Evolutionary conservation across 2,888 invertebrate genomes (phyloP).

Genomic region (Apamea epomidion): DNA sequence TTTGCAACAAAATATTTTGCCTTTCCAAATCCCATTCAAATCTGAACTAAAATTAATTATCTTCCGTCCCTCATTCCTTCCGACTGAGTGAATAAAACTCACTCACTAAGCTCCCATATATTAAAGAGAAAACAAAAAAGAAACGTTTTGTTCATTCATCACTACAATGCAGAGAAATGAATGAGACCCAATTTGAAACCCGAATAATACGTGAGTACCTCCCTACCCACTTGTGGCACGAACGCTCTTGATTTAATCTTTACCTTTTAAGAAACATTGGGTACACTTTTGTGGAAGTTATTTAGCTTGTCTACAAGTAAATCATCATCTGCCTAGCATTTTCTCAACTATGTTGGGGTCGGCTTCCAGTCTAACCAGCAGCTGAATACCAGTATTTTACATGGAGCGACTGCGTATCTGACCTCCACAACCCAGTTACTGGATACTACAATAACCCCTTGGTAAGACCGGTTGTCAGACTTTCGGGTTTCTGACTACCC

Average conservation of each 20-base stretch:
- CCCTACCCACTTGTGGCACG: conserved; percentile 51
- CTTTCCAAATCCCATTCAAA: conserved; percentile 7
- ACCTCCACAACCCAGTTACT: no score
- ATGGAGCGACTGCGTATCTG: no score
- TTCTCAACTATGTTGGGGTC: no score
- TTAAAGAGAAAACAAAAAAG: conserved; percentile 42
- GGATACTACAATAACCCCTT: no score
- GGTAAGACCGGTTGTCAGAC: no score
- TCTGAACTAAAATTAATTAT: neutral
- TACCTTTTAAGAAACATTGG: conserved; percentile 25
- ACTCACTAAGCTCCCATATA: conserved; percentile 7
- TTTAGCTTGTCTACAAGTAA: neutral
- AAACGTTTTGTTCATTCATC: conserved; percentile 49
- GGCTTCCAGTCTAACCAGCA: no score
- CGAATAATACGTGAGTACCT: conserved; percentile 57
- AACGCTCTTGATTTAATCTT: conserved; percentile 48
- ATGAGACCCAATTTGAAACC: conserved; percentile 56
- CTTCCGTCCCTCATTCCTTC: neutral
- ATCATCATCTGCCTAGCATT: no score
- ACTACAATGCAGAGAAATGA: conserved; percentile 42
- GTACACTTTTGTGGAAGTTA: neutral
- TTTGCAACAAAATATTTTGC: neutral
- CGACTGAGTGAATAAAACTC: neutral
- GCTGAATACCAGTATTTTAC: no score
- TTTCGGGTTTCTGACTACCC: no score